Evolutionary conservation across 2,888 invertebrate species (phyloP), one percentile per base, ranked within the genome.

Genomic region (Conchocele bisecta): DNA sequence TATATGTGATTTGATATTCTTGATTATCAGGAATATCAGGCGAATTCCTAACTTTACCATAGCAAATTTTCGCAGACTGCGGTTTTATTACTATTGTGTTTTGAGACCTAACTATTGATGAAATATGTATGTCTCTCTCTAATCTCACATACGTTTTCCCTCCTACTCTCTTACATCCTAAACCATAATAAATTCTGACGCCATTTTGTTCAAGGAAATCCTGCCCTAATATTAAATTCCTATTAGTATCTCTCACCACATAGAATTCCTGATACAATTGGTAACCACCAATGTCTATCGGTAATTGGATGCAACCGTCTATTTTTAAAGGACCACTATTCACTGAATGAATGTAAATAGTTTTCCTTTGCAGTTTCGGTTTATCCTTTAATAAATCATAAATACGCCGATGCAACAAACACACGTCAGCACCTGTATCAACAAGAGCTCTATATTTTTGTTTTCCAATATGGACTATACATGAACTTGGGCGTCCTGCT

Each of bases 141-240:
- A 65, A 44, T 15, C 59, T 56, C 1, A 71, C 50, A 20, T 67
- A 67, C n/a, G 22, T 44, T 3, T 53, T 31, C n/a, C n/a, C n/a
- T 7, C 53, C 51, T 20, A 53, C 42, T 29, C 66, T 50, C 1
- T 68, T 44, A 24, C 58, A 57, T 3, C 59, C 46, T 11, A 67
- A n/a, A 33, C 64, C 67, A 56, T 58, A 67, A 24, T 73, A 73
- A 24, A 67, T 24, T 3, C 63, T 41, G 2, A 68, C 73, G 22
- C 67, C 59, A 20, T 60, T 28, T 53, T 28, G 6, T 26, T 39
- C 15, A 1, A 70, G 22, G 58, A 57, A 70, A n/a, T 69, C 69
- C 4, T 28, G 39, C 0, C 69, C 63, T 39, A 64, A 37, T 3
- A 69, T 63, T 5, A 69, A 9, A 33, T 64, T 69, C 35, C 69